Conservation (phyloP, 2,888 invertebrate species). For the Xestia xanthographa region DNA sequence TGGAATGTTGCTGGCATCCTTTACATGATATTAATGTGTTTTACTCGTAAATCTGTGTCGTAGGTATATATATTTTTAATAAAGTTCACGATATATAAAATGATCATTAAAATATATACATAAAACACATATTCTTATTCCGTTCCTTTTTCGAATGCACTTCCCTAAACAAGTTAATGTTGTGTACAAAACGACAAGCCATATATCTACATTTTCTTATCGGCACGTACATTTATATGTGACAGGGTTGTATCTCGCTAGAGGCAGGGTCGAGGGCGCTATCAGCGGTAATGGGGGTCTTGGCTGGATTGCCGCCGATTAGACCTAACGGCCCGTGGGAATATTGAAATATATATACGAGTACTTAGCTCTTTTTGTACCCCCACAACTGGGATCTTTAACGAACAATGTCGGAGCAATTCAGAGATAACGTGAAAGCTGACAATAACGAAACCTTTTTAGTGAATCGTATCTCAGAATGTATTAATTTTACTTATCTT, state of each 20-base stretch:
- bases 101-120: not conserved
- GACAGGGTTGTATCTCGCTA: slow-evolving; percentile 69
- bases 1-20: not conserved
- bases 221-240: slow-evolving; percentile 79
- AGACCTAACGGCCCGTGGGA: slow-evolving; percentile 81
- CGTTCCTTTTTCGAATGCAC: not conserved
- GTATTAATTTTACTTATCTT: slow-evolving; percentile 56
- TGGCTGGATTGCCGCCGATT: slow-evolving; percentile 84
- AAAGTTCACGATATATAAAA: not conserved
- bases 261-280: slow-evolving; percentile 74
- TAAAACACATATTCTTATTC: slow-evolving; percentile 8
- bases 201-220: slow-evolving; percentile 78
- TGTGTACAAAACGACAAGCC: slow-evolving; percentile 56
- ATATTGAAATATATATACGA: slow-evolving; percentile 82
- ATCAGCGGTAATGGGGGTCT: slow-evolving; percentile 86
- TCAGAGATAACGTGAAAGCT: slow-evolving; percentile 45
- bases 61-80: not conserved
- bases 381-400: slow-evolving; percentile 49
- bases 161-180: slow-evolving; percentile 48
- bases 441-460: slow-evolving; percentile 43
- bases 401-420: slow-evolving; percentile 57
- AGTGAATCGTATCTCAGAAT: slow-evolving; percentile 37
- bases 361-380: slow-evolving; percentile 58
- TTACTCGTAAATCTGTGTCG: not conserved
- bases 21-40: not conserved